Percentiles rank a stretch among this genome's conserved stretches.
phyloP scores from a whole-genome alignment of 1,140 invertebrate species.

The Caenorhabditis inopinata region DNA sequence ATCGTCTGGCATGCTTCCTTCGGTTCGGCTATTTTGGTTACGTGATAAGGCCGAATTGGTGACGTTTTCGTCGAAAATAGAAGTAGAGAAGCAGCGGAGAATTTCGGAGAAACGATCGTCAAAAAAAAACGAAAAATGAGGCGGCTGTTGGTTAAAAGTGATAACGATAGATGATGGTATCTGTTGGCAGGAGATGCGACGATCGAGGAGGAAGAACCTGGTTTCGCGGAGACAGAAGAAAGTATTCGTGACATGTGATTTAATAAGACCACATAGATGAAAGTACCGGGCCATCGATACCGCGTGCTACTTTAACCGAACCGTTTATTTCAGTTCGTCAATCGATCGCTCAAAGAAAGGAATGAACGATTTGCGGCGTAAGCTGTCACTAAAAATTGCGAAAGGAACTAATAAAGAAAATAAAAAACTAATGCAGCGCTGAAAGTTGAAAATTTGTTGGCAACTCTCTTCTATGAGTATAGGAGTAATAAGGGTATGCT shows the following conservation, averaged over 20 bases:
- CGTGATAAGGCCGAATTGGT: constrained; percentile 19
- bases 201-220: neutral
- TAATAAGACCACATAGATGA: neutral
- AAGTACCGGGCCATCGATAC: too few species aligned
- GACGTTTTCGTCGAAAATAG: constrained; percentile 32
- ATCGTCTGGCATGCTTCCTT: neutral
- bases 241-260: constrained; percentile 5
- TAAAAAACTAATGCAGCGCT: too few species aligned
- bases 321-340: too few species aligned
- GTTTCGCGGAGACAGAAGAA: neutral
- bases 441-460: too few species aligned
- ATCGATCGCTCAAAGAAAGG: too few species aligned
- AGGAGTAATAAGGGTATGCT: too few species aligned
- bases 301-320: too few species aligned
- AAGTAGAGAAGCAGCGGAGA: neutral
- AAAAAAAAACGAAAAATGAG: neutral
- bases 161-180: constrained; percentile 17
- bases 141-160: constrained; percentile 5
- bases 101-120: constrained; percentile 16
- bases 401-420: too few species aligned
- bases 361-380: too few species aligned
- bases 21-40: constrained; percentile 15
- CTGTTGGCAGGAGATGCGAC: neutral
- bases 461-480: too few species aligned
- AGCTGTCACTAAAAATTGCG: too few species aligned